Evolutionary conservation across 2,888 invertebrate genomes (phyloP), one percentile per base, ranked within the genome.

Genomic region (Tridacna gigas): DNA sequence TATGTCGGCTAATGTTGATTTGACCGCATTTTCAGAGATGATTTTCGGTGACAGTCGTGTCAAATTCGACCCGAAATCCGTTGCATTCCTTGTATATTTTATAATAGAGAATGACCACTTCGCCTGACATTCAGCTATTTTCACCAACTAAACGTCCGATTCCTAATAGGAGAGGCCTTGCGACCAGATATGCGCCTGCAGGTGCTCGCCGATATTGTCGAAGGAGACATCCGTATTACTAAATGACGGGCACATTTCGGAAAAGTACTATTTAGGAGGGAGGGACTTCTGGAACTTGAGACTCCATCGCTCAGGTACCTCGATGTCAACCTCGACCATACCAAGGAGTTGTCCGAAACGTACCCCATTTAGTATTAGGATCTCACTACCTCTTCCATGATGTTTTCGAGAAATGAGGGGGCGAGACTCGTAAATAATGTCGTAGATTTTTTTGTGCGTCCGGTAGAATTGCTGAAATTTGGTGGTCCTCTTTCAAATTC

Each of bases 401-500:
- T 74, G 74, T 56, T 60, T 75, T 56, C 56, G 74, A 20, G 47
- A 26, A 26, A 74, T 56, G 37, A 22, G 37, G 15, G 74, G 74
- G 25, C 74, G 56, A 15, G 47, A 60, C 60, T 74, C n/a, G 60
- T 74, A n/a, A n/a, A 5, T n/a, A 26, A 74, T 74, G 47, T 56
- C 60, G 25, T 56, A 74, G 28, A 74, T 74, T 51, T 60, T 74
- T 13, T n/a, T 22, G 74, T 74, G 56, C 15, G 15, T 11, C 11
- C 28, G 37, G 51, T 26, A 74, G 47, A 80, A 76, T 5, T 26
- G 26, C 18, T 61, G n/a, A 74, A 77, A 82, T 26, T 80, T 63
- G 47, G 74, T 73, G 48, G 77, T 74, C 77, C 77, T 66, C 28
- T 77, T 73, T n/a, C n/a, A n/a, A n/a, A n/a, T n/a, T n/a, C n/a